Conservation (phyloP, 2,888 invertebrate genomes). For the Strigamia maritima region DNA sequence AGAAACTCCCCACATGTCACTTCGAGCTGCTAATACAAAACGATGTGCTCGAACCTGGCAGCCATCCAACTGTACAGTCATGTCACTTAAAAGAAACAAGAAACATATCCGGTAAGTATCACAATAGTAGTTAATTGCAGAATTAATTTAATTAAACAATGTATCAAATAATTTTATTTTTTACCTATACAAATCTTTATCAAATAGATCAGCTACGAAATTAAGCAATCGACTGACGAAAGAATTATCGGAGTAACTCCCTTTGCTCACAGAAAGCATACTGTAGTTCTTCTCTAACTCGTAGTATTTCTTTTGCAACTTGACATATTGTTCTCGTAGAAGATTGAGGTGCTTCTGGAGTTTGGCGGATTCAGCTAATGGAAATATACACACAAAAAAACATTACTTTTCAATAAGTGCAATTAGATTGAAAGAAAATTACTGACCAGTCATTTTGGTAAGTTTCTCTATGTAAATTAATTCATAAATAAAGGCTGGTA, state of each 20-base stretch:
- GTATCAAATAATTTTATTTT: background rate
- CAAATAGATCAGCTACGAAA: constrained; percentile 77
- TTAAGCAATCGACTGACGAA: constrained; percentile 79
- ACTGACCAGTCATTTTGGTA: background rate
- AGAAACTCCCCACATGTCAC: constrained; percentile 78
- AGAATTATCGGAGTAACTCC: constrained; percentile 63
- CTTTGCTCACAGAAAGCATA: constrained; percentile 67
- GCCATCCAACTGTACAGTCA: constrained; percentile 70
- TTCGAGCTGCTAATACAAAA: constrained; percentile 82
- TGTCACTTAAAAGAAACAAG: constrained; percentile 61
- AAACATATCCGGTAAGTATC: background rate
- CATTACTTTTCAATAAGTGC: background rate
- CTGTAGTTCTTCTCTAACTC: constrained; percentile 82
- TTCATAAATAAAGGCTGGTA: background rate
- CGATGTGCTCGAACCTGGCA: constrained; percentile 78
- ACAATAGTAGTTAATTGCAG: too few species aligned
- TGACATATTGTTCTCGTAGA: constrained; percentile 85
- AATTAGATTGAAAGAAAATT: background rate
- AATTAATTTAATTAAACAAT: background rate
- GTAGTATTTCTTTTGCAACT: constrained; percentile 74
- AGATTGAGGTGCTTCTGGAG: constrained; percentile 78
- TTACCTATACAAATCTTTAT: constrained; percentile 62
- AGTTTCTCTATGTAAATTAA: background rate
- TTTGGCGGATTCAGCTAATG: constrained; percentile 54
- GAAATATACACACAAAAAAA: background rate